phyloP scores from a whole-genome alignment of 2,113 vertebrate genomes.

The Leiothrix lutea region DNA sequence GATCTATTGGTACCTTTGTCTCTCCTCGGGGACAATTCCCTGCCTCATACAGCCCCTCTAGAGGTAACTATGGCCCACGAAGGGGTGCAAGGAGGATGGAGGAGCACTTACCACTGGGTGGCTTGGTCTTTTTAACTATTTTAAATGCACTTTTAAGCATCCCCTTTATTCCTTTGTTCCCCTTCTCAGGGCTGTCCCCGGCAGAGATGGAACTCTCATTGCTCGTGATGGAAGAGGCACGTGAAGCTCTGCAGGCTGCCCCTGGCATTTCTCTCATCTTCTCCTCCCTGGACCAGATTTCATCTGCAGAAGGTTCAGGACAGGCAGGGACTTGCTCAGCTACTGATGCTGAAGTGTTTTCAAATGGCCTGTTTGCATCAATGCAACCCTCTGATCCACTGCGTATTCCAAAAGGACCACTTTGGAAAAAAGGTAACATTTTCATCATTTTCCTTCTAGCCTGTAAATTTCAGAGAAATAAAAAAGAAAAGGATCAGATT shows the following conservation, averaged over 20 bases:
- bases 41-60: neutral
- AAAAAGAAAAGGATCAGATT: neutral
- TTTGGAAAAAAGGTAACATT: constrained; percentile 57
- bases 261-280: constrained; percentile 1
- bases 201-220: constrained; percentile 9
- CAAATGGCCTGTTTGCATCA: neutral
- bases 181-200: constrained; percentile 18
- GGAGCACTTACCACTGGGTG: constrained; percentile 46
- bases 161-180: constrained; percentile 41
- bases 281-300: neutral
- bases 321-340: neutral
- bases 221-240: constrained; percentile 7
- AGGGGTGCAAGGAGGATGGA: neutral
- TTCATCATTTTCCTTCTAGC: constrained; percentile 53
- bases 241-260: neutral
- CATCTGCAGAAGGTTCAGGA: neutral
- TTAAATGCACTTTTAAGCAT: neutral
- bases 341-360: neutral
- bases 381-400: neutral
- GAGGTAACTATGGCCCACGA: neutral
- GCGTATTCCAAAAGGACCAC: constrained; percentile 14
- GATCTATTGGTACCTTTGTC: fast-evolving
- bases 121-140: constrained; percentile 29
- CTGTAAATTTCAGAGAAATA: constrained; percentile 32
- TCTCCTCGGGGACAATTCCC: neutral